phyloP scores from a whole-genome alignment of 1,140 invertebrate species.

The Paralvinella palmiformis region DNA sequence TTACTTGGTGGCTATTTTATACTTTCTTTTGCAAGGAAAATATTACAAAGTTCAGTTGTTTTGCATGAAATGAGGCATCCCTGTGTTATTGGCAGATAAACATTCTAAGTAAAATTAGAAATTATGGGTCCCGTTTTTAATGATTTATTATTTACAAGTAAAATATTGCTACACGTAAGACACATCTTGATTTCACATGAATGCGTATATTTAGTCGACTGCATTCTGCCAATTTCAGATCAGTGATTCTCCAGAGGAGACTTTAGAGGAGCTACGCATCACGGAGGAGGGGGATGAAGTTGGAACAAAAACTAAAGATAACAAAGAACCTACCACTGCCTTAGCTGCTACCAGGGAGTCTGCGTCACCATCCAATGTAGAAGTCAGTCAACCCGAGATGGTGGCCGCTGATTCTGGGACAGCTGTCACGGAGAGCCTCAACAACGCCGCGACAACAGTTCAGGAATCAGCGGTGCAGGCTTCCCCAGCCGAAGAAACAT shows the following conservation, averaged over 20 bases:
- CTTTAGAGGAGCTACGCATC: slow-evolving; percentile 9
- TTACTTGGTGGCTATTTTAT: too few species aligned
- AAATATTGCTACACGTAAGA: not conserved
- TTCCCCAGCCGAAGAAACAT: too few species aligned
- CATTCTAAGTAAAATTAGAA: not conserved
- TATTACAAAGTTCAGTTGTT: too few species aligned
- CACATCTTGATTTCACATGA: not conserved
- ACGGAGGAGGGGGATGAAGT: slow-evolving; percentile 7
- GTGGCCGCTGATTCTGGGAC: not conserved
- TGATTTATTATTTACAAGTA: not conserved
- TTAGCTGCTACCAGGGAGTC: not conserved
- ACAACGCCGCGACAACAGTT: not conserved
- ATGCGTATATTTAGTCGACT: not conserved
- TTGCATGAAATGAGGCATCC: too few species aligned
- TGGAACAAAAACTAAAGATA: not conserved
- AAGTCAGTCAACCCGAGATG: not conserved
- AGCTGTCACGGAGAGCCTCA: not conserved
- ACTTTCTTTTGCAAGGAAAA: too few species aligned
- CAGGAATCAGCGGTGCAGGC: not conserved
- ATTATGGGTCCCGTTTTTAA: not conserved
- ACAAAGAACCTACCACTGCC: not conserved
- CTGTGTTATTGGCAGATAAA: not conserved
- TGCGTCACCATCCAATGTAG: not conserved
- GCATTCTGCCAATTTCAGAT: not conserved
- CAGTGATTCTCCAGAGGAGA: not conserved